Conservation (phyloP, 2,888 invertebrate genomes). For the Hypercompe scribonia region DNA sequence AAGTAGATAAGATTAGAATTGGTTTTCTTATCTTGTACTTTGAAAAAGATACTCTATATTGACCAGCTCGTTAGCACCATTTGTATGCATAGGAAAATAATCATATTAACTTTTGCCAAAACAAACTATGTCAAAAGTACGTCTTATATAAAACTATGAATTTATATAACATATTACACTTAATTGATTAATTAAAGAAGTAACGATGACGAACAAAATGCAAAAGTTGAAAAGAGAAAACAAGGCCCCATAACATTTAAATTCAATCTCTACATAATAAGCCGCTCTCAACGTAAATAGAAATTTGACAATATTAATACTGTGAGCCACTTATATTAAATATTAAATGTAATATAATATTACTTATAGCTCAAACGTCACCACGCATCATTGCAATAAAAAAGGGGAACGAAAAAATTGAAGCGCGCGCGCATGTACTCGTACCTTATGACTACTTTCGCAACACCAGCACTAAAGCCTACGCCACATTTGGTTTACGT, state of each 20-base stretch:
- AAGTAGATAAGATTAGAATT: background rate
- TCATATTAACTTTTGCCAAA: background rate
- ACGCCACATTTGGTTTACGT: slow-evolving; percentile 15
- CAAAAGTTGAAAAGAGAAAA: background rate
- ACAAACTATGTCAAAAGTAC: background rate
- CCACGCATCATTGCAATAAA: slow-evolving; percentile 10
- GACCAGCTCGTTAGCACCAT: background rate
- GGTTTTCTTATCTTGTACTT: background rate
- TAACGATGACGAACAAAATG: background rate
- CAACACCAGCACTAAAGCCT: background rate
- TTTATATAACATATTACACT: too few species aligned
- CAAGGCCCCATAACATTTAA: background rate
- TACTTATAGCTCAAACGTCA: slow-evolving; percentile 15
- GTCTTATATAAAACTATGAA: background rate
- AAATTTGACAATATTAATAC: background rate
- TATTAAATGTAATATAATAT: background rate
- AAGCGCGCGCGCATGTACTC: background rate
- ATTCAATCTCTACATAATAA: background rate
- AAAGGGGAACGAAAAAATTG: slow-evolving; percentile 8
- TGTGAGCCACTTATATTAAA: slow-evolving; percentile 12
- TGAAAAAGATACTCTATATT: background rate
- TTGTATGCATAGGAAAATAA: background rate
- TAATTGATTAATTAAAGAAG: background rate
- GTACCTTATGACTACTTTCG: slow-evolving; percentile 14
- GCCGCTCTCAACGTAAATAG: slow-evolving; percentile 4